These are phyloP conservation scores for Anas flavirostris DNA, from an alignment of 2,797 vertebrate genomes.

Conservation along the genomic window DNA sequence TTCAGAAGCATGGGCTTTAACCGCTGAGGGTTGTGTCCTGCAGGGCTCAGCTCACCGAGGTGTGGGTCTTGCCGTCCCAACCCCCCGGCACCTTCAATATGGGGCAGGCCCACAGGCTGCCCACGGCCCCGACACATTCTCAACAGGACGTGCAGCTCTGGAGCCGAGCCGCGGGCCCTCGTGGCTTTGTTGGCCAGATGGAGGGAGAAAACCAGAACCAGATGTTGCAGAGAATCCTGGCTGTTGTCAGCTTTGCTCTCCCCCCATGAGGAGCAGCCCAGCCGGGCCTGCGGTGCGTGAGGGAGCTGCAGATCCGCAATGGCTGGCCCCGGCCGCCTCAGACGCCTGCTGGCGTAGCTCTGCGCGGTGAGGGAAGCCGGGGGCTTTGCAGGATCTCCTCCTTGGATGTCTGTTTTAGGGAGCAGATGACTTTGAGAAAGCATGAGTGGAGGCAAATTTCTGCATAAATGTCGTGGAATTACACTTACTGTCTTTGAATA, in stretches of 20 bases:
- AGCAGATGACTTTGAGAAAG: too few relatives aligned
- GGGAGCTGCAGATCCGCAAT: too few relatives aligned
- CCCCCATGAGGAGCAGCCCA: accelerated
- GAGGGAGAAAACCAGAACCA: background rate
- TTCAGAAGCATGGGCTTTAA: background rate
- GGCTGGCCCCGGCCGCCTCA: too few relatives aligned
- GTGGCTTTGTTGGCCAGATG: background rate
- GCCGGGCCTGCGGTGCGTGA: too few relatives aligned
- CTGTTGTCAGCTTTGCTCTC: background rate
- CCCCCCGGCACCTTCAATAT: background rate
- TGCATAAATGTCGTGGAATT: background rate
- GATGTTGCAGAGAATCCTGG: background rate
- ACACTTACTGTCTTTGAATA: background rate
- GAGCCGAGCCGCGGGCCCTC: background rate
- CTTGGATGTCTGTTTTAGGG: too few relatives aligned
- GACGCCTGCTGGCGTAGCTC: too few relatives aligned
- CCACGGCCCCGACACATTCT: background rate
- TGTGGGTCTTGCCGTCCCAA: accelerated
- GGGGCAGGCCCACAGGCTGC: background rate
- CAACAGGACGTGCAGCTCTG: background rate
- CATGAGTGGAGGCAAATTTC: too few relatives aligned
- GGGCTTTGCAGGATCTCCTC: too few relatives aligned
- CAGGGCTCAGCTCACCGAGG: accelerated
- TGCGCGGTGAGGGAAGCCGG: too few relatives aligned
- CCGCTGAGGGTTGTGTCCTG: accelerated